Percentiles rank a stretch among this genome's conserved stretches.
Evolutionary conservation across 1,140 invertebrate genomes (phyloP).

Genomic region (Sycobia sp.): DNA sequence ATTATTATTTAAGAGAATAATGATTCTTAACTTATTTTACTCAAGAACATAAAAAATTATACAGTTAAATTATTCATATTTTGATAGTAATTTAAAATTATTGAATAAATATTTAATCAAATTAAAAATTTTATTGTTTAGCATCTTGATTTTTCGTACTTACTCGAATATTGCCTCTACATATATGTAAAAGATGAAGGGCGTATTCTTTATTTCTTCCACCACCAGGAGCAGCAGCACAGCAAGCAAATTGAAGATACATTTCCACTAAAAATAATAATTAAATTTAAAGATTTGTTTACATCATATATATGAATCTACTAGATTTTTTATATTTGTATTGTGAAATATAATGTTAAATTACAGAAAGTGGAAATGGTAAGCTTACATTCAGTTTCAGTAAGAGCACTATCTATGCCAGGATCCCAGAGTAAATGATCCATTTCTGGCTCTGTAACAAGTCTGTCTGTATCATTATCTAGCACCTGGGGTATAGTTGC

Average conservation of each 20-base stretch:
- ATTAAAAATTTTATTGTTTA: too few species aligned
- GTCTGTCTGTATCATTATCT: constrained; percentile 57
- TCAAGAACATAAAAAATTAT: too few species aligned
- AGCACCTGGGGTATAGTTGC: constrained; percentile 74
- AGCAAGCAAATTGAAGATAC: constrained; percentile 92
- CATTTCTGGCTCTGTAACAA: constrained; percentile 48
- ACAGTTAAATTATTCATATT: too few species aligned
- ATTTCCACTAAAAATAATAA: constrained; percentile 70
- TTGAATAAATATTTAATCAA: too few species aligned
- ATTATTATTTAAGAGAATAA: too few species aligned
- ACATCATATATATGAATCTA: too few species aligned
- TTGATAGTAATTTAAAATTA: too few species aligned
- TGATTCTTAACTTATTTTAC: too few species aligned
- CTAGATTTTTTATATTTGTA: too few species aligned
- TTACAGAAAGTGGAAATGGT: background rate
- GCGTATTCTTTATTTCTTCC: constrained; percentile 95
- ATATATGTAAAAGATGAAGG: constrained; percentile 85
- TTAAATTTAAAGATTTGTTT: background rate
- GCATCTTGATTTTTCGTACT: constrained; percentile 40
- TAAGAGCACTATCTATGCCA: constrained; percentile 71
- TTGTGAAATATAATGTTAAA: background rate
- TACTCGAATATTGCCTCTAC: constrained; percentile 85
- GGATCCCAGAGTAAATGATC: constrained; percentile 89
- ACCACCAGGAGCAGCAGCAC: constrained; percentile 85
- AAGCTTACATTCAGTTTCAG: constrained; percentile 75